phyloP scores from a whole-genome alignment of 2,113 vertebrate species.

The Abramis brama region DNA sequence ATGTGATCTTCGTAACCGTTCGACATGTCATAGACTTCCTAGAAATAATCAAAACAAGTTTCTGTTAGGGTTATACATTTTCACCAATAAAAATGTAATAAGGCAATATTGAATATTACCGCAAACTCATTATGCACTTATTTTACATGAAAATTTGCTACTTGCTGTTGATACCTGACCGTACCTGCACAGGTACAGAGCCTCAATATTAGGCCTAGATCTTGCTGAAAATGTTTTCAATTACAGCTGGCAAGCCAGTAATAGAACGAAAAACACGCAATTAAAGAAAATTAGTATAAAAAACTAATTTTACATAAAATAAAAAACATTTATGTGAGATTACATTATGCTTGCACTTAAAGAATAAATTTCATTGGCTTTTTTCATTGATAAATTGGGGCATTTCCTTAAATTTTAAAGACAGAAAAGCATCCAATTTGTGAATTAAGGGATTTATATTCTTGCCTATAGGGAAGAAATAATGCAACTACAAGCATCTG shows the following conservation, averaged over 20 bases:
- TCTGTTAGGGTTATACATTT: not conserved
- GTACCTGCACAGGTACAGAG: not conserved
- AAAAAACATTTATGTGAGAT: not conserved
- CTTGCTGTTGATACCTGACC: not conserved
- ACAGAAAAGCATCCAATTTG: not conserved
- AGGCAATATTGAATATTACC: not conserved
- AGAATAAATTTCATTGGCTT: not conserved
- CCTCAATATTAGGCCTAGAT: not conserved
- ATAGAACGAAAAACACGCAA: not conserved
- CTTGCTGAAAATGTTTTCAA: not conserved
- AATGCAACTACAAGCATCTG: not conserved
- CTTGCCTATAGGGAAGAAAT: not conserved
- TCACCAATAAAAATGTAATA: no score
- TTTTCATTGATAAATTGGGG: not conserved
- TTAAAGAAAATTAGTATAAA: not conserved
- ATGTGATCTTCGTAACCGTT: conserved; percentile 99
- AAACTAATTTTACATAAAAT: not conserved
- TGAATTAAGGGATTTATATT: not conserved
- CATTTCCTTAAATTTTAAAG: not conserved
- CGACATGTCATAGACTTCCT: conserved; percentile 92
- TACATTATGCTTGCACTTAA: not conserved
- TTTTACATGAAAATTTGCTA: not conserved
- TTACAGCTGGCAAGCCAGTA: not conserved
- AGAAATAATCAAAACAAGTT: conserved; percentile 21
- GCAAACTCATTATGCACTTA: not conserved